Percentiles rank a stretch among this genome's conserved stretches.
Conservation (phyloP, 2,888 invertebrate genomes). For the Blastobasis lacticolella region DNA sequence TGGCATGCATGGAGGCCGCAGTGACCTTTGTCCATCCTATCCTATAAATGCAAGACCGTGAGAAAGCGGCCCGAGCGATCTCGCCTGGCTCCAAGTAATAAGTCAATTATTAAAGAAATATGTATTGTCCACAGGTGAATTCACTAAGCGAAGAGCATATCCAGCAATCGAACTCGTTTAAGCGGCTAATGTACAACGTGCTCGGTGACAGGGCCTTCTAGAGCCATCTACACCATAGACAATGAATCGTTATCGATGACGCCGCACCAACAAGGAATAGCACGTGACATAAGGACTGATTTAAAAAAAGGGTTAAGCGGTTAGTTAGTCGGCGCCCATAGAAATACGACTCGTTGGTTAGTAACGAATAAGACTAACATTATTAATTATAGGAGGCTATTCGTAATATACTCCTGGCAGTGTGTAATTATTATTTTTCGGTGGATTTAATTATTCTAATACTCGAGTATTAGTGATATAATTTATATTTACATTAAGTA, state of each 20-base stretch:
- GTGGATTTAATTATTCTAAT: slow-evolving; percentile 68
- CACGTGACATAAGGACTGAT: slow-evolving; percentile 19
- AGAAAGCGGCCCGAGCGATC: too few species aligned
- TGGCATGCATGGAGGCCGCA: too few species aligned
- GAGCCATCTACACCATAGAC: not conserved
- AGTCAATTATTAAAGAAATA: not conserved
- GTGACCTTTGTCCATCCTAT: too few species aligned
- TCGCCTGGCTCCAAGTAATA: not conserved
- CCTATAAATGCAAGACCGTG: too few species aligned
- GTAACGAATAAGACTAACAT: slow-evolving; percentile 66
- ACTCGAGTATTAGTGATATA: slow-evolving; percentile 72
- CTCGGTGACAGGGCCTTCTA: slow-evolving; percentile 83
- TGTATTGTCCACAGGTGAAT: slow-evolving; percentile 72
- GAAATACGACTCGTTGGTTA: slow-evolving; percentile 42
- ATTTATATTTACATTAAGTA: slow-evolving; percentile 69
- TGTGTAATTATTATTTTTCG: slow-evolving; percentile 67
- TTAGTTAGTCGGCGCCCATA: slow-evolving; percentile 42
- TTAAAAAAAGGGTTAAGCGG: slow-evolving; percentile 30
- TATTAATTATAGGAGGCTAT: slow-evolving; percentile 56
- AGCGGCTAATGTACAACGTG: slow-evolving; percentile 93
- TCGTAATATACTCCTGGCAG: slow-evolving; percentile 55
- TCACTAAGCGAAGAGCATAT: slow-evolving; percentile 85
- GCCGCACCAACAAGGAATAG: not conserved
- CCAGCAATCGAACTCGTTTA: slow-evolving; percentile 94
- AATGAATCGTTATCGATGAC: not conserved